These are phyloP conservation scores for Drosophila subobscura DNA, from an alignment of 1,140 invertebrate genomes.

Conservation along the genomic window DNA sequence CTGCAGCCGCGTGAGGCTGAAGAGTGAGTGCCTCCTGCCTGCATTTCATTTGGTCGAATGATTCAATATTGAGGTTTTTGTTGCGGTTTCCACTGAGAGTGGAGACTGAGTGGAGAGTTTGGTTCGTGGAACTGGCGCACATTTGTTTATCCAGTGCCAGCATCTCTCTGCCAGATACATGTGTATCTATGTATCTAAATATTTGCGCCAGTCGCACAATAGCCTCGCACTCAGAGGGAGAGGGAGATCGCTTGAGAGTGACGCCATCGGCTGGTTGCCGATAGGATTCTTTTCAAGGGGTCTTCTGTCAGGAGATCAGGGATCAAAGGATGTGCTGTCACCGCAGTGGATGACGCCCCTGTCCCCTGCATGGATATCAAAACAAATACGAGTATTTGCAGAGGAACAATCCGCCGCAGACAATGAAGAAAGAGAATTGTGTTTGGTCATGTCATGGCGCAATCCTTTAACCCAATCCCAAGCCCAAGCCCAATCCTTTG, in stretches of 20 bases:
- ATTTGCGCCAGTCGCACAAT: slow-evolving; percentile 43
- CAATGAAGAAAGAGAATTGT: slow-evolving; percentile 25
- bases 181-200: slow-evolving; percentile 53
- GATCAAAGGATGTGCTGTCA: slow-evolving; percentile 28
- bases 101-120: not conserved
- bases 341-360: slow-evolving; percentile 1
- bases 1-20: too few relatives aligned
- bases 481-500: not conserved
- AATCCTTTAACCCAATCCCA: slow-evolving; percentile 48
- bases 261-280: slow-evolving; percentile 2
- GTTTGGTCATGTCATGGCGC: slow-evolving; percentile 66
- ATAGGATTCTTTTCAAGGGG: slow-evolving; percentile 2
- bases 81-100: slow-evolving; percentile 26
- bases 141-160: slow-evolving; percentile 23
- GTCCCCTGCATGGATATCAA: slow-evolving; percentile 50
- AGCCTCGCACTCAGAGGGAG: not conserved
- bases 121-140: slow-evolving; percentile 65
- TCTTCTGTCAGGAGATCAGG: slow-evolving; percentile 4
- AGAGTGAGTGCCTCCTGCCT: slow-evolving; percentile 11
- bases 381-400: slow-evolving; percentile 53
- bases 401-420: slow-evolving; percentile 12
- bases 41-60: slow-evolving; percentile 62
- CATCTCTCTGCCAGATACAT: slow-evolving; percentile 8
- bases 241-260: too few relatives aligned
- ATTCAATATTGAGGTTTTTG: slow-evolving; percentile 63